Base-by-base conservation (phyloP, 2,113 vertebrate genomes). In the Equus przewalskii region DNA sequence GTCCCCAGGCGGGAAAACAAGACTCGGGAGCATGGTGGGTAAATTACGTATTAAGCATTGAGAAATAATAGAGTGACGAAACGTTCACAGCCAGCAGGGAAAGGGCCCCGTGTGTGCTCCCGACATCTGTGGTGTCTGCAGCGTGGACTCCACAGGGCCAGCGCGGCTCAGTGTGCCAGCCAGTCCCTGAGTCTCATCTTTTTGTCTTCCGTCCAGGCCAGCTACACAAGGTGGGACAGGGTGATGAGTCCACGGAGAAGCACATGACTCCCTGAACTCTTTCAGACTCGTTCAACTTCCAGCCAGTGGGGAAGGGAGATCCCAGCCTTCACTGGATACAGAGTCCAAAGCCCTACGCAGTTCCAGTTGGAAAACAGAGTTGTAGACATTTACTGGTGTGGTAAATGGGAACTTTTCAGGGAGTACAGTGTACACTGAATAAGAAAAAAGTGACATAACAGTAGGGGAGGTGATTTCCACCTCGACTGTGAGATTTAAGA, bases 211-310 rank as follows among this genome's bases (percentile, higher is more conserved):
- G 21, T 70, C 64, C 79, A 54, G 79, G n/a, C 12, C 51, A 30
- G n/a, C 70, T 65, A 9, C 9, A n/a, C 16, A 13, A 44, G 69
- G 22, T 89, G 41, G 33, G 33, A 46, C 30, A 60, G n/a, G 15
- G 28, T 70, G 70, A 90, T 4, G 6, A 88, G 51, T 80, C 14
- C 6, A 14, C 73, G 22, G 16, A 87, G 83, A 87, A 96, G 46
- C 28, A 62, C 18, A 33, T 16, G 51, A 78, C 49, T 81, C 46
- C 44, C 28, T 28, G 65, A 28, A 60, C 54, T 81, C 89, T 76
- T 84, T 51, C 58, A 51, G 46, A 79, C 15, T 81, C 70, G 73
- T 97, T 87, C 72, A 90, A 30, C 33, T 86, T 78, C 36, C 33
- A 92, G 16, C 8, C 56, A 82, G 0, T 67, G 30, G 36, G 15